These are phyloP conservation scores for Sphecodes monilicornis DNA, from an alignment of 2,888 invertebrate genomes.

Conservation along the genomic window DNA sequence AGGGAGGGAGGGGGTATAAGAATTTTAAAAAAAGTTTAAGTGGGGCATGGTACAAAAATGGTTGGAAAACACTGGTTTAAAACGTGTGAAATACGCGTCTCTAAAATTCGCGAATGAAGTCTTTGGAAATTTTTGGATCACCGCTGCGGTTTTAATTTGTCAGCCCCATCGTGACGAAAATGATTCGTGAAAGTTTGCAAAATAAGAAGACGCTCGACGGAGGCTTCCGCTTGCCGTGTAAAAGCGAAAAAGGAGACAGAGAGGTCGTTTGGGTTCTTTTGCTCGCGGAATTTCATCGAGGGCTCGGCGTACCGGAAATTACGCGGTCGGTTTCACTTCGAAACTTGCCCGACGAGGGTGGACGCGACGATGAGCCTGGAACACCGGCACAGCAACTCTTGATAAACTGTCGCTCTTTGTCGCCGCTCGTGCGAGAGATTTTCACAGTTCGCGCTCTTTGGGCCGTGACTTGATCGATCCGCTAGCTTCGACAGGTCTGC, in stretches of 20 bases:
- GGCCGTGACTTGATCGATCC: slow-evolving; percentile 22
- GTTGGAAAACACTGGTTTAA: no score
- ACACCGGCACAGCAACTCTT: slow-evolving; percentile 46
- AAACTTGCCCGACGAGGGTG: slow-evolving; percentile 32
- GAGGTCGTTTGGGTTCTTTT: not conserved
- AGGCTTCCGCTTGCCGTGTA: not conserved
- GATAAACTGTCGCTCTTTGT: slow-evolving; percentile 63
- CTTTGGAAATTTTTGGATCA: no score
- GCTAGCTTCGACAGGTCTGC: slow-evolving; percentile 10
- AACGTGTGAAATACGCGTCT: no score
- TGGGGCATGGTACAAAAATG: no score
- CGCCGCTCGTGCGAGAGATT: slow-evolving; percentile 54
- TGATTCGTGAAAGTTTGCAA: not conserved
- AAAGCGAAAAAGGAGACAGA: not conserved
- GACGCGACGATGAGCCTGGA: slow-evolving; percentile 19
- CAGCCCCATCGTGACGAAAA: not conserved
- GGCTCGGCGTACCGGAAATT: slow-evolving; percentile 56
- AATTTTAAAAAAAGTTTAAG: no score
- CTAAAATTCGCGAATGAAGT: no score
- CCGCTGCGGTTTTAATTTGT: not conserved
- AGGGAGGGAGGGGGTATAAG: no score
- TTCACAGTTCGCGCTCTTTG: slow-evolving; percentile 42
- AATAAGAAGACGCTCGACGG: not conserved
- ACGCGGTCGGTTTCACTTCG: slow-evolving; percentile 57
- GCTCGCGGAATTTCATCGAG: slow-evolving; percentile 16